These are phyloP conservation scores for Carposina sasakii DNA, from an alignment of 1,140 invertebrate species.

Conservation along the genomic window DNA sequence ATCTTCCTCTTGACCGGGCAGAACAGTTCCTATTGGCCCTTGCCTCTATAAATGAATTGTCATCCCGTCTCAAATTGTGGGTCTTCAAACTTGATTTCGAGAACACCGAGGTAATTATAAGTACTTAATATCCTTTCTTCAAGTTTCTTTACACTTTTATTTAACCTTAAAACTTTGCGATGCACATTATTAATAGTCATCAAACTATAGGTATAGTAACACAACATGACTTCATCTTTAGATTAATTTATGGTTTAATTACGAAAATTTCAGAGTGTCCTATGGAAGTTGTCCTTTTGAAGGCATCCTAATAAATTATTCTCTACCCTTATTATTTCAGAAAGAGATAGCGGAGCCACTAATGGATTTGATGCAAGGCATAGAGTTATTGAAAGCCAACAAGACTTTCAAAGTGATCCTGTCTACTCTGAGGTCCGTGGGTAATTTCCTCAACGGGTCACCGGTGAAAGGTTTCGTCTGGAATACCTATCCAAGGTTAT, in stretches of 20 bases:
- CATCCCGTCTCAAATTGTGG: slow-evolving; percentile 96
- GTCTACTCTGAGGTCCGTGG: slow-evolving; percentile 93
- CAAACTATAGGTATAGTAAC: too few relatives aligned
- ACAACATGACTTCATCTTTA: too few relatives aligned
- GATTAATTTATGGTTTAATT: too few relatives aligned
- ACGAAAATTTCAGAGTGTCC: too few relatives aligned
- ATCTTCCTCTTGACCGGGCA: slow-evolving; percentile 95
- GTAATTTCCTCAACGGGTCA: slow-evolving; percentile 97
- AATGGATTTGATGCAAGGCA: slow-evolving; percentile 98
- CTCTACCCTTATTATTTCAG: slow-evolving; percentile 53
- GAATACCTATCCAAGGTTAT: slow-evolving; percentile 98
- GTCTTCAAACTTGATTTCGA: slow-evolving; percentile 99
- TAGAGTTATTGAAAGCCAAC: slow-evolving; percentile 91
- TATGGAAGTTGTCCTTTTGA: too few relatives aligned
- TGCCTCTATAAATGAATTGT: slow-evolving; percentile 95
- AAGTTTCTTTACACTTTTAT: too few relatives aligned
- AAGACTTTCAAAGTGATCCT: slow-evolving; percentile 96
- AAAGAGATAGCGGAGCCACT: slow-evolving; percentile 98
- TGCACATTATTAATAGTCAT: too few relatives aligned
- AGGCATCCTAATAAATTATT: too few relatives aligned
- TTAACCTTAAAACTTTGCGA: too few relatives aligned
- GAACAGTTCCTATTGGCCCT: slow-evolving; percentile 98
- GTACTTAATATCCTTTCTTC: too few relatives aligned
- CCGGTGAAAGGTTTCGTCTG: slow-evolving; percentile 96
- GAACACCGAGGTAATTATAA: slow-evolving; percentile 86